Base-by-base conservation (phyloP, 2,797 vertebrate species). In the Crenuchus spilurus region DNA sequence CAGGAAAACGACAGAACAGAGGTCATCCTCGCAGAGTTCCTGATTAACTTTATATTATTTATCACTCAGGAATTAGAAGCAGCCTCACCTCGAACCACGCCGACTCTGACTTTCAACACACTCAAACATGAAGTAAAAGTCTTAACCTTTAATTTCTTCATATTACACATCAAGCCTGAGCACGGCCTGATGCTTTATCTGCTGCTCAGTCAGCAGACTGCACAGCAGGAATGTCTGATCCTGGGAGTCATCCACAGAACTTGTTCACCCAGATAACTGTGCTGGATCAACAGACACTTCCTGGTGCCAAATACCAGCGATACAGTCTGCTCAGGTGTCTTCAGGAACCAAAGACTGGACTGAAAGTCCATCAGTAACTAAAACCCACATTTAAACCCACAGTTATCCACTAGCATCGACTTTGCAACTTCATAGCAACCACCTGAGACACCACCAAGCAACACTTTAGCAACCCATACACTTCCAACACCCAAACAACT, bases 261-360 rank as follows among this genome's bases (percentile, higher is more conserved):
- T 55, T 54, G 69, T 69, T 69, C 41, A 72, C 28, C 44, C 51
- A 63, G 48, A 69, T 57, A 62, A 64, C 11, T 14, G 13, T 4
- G 16, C 57, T 14, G 13, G 37, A 63, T 41, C 16, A 39, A 39
- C 28, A 35, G 33, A 42, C 20, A 20, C 57, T 61, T 70, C 33
- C 41, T 61, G 35, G 60, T 64, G 70, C 41, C 48, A 26, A 28
- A 26, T 26, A 14, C 16, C 10, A 7, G 13, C 10, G 48, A 62
- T 60, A 41, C 31, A 1, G 51, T 39, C 13, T 4, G 71, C 65
- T 55, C 51, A 18, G 62, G 41, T 65, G 37, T 54, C 70, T 7
- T 13, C 0, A 4, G 6, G 41, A 14, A 51, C 51, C 22, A 11
- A n/a, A 2, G 37, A 4, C 28, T 5, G 28, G 49, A 73, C 1